A percentile compares a stretch with the other conserved stretches of the same genome.
Evolutionary conservation across 2,113 vertebrate genomes (phyloP).

Genomic region (Proteles cristata): DNA sequence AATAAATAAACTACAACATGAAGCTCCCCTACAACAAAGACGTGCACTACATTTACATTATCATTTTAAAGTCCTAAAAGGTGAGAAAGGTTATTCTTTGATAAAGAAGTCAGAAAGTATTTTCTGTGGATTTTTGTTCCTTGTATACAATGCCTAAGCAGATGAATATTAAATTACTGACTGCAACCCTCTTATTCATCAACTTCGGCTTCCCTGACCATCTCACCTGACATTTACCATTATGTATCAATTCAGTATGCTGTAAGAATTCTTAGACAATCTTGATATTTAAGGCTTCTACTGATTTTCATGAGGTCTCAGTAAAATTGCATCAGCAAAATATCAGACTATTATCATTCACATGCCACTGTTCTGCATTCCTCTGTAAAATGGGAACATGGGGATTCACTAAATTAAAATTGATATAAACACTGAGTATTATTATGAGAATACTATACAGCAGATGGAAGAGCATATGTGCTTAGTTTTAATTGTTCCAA

Average conservation of each 20-base stretch:
- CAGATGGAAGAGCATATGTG: not conserved
- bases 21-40: not conserved
- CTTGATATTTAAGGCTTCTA: not conserved
- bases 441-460: not conserved
- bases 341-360: not conserved
- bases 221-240: not conserved
- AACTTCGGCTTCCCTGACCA: not conserved
- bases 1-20: not conserved
- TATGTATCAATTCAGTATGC: not conserved
- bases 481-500: constrained; percentile 46
- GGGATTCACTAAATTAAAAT: constrained; percentile 19
- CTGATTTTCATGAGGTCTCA: not conserved
- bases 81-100: not conserved
- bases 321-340: not conserved
- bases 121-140: not conserved
- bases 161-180: not conserved
- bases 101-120: not conserved
- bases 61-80: not conserved
- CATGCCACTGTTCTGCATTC: not conserved
- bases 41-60: not conserved
- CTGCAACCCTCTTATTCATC: not conserved
- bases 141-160: not conserved
- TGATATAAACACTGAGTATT: not conserved
- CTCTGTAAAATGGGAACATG: not conserved
- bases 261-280: not conserved